These are phyloP conservation scores for Myioborus miniatus DNA, from an alignment of 2,797 vertebrate species.

Conservation along the genomic window DNA sequence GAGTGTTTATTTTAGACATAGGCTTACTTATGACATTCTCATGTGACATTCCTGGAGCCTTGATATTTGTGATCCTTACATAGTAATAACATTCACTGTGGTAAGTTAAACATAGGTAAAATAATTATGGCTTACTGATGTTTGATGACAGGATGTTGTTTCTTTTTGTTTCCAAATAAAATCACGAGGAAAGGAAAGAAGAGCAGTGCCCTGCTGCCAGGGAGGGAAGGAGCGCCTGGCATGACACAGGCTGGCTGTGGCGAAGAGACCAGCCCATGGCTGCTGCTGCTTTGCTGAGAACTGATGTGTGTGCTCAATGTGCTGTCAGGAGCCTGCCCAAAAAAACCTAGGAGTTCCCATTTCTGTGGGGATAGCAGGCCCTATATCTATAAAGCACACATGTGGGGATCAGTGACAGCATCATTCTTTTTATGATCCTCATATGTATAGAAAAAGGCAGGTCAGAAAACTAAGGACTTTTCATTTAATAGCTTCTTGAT, in stretches of 20 bases:
- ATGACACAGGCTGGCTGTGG: neutral
- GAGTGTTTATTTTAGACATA: neutral
- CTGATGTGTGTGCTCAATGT: neutral
- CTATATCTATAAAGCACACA: neutral
- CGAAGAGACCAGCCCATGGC: neutral
- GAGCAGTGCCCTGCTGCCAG: slow-evolving; percentile 4
- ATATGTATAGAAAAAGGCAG: neutral
- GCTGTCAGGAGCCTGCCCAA: neutral
- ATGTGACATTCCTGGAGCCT: slow-evolving; percentile 38
- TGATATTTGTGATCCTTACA: slow-evolving; percentile 37
- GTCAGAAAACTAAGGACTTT: neutral
- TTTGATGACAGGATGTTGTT: slow-evolving; percentile 29
- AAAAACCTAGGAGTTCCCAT: neutral
- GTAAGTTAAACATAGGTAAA: slow-evolving; percentile 42
- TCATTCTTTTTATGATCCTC: neutral
- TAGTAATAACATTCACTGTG: slow-evolving; percentile 14
- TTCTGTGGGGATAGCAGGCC: neutral
- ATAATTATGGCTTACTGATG: neutral
- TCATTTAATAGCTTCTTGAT: neutral
- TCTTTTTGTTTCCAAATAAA: slow-evolving; percentile 55
- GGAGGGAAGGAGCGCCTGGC: neutral
- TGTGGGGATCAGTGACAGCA: neutral
- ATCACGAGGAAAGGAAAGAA: neutral
- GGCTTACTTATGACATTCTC: slow-evolving; percentile 41
- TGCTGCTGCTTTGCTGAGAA: neutral